Percentiles rank a stretch among this genome's conserved stretches.
These are phyloP conservation scores for Vireo griseus DNA, from an alignment of 2,797 vertebrate genomes.

Conservation along the genomic window DNA sequence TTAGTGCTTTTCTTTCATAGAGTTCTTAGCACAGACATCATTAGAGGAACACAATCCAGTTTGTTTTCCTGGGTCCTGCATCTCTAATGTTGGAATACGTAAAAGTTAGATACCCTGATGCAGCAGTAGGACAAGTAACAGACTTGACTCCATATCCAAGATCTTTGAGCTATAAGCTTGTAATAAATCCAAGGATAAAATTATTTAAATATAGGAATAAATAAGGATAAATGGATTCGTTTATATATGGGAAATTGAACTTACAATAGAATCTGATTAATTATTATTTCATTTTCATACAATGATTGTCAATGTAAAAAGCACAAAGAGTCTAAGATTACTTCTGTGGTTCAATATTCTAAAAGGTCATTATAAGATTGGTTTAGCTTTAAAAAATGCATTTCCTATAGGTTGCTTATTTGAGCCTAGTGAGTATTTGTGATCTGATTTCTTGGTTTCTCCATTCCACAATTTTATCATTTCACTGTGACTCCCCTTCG, in stretches of 20 bases:
- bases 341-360: background rate
- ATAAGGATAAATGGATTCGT: background rate
- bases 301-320: background rate
- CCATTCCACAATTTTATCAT: background rate
- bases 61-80: background rate
- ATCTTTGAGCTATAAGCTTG: background rate
- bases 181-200: background rate
- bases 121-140: background rate
- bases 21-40: background rate
- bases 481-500: background rate
- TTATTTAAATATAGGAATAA: background rate
- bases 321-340: background rate
- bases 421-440: background rate
- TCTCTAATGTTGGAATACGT: background rate
- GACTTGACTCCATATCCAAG: background rate
- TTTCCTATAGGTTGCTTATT: background rate
- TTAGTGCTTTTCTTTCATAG: background rate
- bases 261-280: background rate
- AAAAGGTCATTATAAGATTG: background rate
- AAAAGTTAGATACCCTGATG: background rate
- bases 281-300: background rate
- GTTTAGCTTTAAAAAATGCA: background rate
- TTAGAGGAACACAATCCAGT: background rate
- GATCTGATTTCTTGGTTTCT: background rate
- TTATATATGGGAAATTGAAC: background rate